Evolutionary conservation across 2,888 invertebrate species (phyloP).

Genomic region (Mantis religiosa): DNA sequence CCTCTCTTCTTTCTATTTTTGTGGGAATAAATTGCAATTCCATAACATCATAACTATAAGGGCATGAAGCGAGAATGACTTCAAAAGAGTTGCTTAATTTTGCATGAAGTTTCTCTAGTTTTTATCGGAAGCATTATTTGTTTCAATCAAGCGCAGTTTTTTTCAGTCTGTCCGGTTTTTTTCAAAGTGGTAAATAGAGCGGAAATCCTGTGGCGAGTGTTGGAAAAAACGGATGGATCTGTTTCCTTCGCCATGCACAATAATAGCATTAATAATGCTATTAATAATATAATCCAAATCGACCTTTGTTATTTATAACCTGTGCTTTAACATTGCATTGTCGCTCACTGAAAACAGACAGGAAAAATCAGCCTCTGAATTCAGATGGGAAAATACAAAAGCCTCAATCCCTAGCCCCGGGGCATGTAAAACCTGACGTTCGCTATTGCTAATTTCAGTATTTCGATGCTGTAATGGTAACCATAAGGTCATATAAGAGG

Average conservation of each 20-base stretch:
- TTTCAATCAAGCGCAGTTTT: background rate
- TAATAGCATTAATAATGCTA: background rate
- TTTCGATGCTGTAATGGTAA: too few relatives aligned
- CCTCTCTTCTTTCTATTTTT: background rate
- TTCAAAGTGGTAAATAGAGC: background rate
- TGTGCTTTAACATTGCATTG: too few relatives aligned
- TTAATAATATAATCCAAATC: background rate
- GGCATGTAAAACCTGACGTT: too few relatives aligned
- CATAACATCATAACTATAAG: background rate
- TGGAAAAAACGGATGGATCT: background rate
- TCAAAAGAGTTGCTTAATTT: background rate
- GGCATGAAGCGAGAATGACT: background rate
- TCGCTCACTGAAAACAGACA: too few relatives aligned
- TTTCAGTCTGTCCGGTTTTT: background rate
- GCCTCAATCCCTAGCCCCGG: too few relatives aligned
- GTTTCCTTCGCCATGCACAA: background rate
- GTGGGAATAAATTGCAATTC: background rate
- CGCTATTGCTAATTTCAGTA: too few relatives aligned
- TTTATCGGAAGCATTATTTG: background rate
- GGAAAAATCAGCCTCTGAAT: too few relatives aligned
- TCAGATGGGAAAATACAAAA: too few relatives aligned
- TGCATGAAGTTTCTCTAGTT: background rate
- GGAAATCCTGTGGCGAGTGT: background rate
- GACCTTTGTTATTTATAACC: too few relatives aligned
- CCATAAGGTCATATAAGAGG: too few relatives aligned